Percentiles rank a stretch among this genome's conserved stretches.
Conservation (phyloP, 2,888 invertebrate genomes). For the Drosophila infuscata region DNA sequence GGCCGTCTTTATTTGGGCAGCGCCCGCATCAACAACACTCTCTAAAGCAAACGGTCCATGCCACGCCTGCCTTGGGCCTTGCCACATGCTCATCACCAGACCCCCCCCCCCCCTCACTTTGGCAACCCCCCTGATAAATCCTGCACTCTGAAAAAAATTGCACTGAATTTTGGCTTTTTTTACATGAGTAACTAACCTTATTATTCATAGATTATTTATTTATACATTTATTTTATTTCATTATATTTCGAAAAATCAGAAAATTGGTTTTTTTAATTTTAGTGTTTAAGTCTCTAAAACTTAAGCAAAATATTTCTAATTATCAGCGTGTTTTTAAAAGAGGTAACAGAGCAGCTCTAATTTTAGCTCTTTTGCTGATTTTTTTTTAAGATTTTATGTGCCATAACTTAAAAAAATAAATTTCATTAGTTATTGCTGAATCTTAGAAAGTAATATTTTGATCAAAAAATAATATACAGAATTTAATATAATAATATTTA, state of each 20-base stretch:
- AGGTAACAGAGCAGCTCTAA: neutral
- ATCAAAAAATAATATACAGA: neutral
- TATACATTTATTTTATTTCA: too few species aligned
- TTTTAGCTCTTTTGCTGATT: rapidly evolving
- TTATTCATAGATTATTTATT: neutral
- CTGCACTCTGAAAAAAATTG: neutral
- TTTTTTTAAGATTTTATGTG: neutral
- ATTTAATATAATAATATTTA: neutral
- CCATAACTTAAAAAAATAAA: too few species aligned
- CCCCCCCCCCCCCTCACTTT: too few species aligned
- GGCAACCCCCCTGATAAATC: neutral
- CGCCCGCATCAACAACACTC: constrained; percentile 55
- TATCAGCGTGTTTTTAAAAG: neutral
- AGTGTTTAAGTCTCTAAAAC: neutral
- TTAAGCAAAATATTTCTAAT: neutral
- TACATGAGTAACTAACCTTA: neutral
- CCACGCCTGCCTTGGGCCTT: constrained; percentile 17
- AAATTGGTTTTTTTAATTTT: neutral
- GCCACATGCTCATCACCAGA: constrained; percentile 43
- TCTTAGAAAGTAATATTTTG: neutral
- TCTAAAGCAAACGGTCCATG: constrained; percentile 1
- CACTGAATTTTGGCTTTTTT: neutral
- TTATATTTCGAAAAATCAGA: neutral
- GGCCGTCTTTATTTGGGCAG: constrained; percentile 71
- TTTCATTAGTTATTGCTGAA: neutral